Evolutionary conservation across 2,888 invertebrate genomes (phyloP).

Genomic region (Acleris literana): DNA sequence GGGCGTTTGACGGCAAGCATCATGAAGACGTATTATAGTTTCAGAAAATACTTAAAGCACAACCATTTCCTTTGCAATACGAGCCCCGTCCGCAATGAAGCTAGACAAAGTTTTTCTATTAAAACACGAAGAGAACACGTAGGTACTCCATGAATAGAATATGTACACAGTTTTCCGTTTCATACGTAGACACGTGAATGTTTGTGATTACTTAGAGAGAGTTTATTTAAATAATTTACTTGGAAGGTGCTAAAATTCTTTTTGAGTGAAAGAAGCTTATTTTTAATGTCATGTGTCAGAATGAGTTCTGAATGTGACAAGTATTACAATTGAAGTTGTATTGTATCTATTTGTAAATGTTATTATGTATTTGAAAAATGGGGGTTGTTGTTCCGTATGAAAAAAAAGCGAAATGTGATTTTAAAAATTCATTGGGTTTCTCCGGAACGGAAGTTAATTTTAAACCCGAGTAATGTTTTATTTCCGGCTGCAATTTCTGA

Average conservation of each 20-base stretch:
- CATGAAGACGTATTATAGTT: slow-evolving; percentile 61
- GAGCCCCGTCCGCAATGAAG: slow-evolving; percentile 36
- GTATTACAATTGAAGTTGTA: neutral
- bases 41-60: slow-evolving; percentile 48
- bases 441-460: slow-evolving; percentile 12
- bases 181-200: slow-evolving; percentile 18
- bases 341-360: slow-evolving; percentile 2
- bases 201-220: slow-evolving; percentile 19
- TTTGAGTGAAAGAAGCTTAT: neutral
- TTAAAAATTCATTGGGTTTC: slow-evolving; percentile 18
- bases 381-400: neutral
- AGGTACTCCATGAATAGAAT: slow-evolving; percentile 48
- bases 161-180: slow-evolving; percentile 35
- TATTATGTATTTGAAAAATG: neutral
- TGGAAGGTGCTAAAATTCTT: neutral
- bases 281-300: neutral
- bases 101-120: slow-evolving; percentile 50
- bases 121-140: slow-evolving; percentile 48
- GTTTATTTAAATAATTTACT: slow-evolving; percentile 15
- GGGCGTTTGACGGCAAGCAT: slow-evolving; percentile 50
- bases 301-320: neutral
- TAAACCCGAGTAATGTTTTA: slow-evolving; percentile 1
- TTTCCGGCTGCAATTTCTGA: neutral
- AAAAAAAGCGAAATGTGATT: slow-evolving; percentile 16
- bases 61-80: slow-evolving; percentile 38